Base-by-base conservation (phyloP, 2,797 vertebrate genomes). In the Sebastes iracundus region DNA sequence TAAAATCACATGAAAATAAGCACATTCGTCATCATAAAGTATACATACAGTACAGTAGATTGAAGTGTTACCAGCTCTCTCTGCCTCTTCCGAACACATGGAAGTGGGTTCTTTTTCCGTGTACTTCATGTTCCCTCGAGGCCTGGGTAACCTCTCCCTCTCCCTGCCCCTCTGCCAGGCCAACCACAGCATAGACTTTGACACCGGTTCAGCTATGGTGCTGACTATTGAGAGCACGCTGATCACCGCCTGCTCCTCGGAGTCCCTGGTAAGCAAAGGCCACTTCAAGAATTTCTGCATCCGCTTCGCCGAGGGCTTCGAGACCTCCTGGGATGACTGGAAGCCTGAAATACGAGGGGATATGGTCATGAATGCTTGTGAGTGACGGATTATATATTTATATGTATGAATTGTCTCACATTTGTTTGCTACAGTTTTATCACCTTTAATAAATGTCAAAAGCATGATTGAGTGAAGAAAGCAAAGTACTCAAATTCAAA, bases 241-340 rank as follows among this genome's bases (percentile, higher is more conserved):
- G 84, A 99, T 99, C 94, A 99, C 98, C 18, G 99, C 99, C 87
- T 99, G 99, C 88, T 99, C 99, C 46, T 99, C 99, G 0, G 99
- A 99, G 87, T 99, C 99, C 32, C 93, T 99, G 78, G 99, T 99
- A 74, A 99, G 99, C 95, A 99, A 99, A 96, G 99, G 99, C 4
- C 99, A 99, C 92, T 99, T 99, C 92, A 99, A 99, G 94, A 99
- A 99, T 89, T 99, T 99, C 92, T 99, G 99, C 87, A 98, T 99
- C 74, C 98, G 99, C 81, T 99, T 99, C 79, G 99, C 99, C 18
- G 99, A 99, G 90, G 99, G 98, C 77, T 99, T 99, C 86, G 99
- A 99, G 94, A 99, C 97, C 5, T 96, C 97, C 3, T 99, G 98
- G 99, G 98, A 99, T 55, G 99, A 99, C 93, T 99, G 99, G 99